These are phyloP conservation scores for Thaleichthys pacificus DNA, from an alignment of 2,797 vertebrate genomes.

Conservation along the genomic window DNA sequence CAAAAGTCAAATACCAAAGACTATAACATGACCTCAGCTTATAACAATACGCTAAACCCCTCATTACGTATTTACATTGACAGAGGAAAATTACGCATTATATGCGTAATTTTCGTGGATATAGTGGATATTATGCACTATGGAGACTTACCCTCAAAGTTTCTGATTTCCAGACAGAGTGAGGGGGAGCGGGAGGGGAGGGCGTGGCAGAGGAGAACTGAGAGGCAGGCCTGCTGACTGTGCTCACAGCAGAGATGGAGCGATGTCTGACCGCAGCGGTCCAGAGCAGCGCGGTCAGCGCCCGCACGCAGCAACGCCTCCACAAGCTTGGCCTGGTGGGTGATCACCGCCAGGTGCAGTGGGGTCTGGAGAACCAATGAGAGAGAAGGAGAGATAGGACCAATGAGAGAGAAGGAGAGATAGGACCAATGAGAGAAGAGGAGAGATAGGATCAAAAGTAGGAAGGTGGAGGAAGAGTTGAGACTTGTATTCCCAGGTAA, in stretches of 20 bases:
- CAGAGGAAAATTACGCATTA: background rate
- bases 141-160: slow-evolving; percentile 80
- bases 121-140: background rate
- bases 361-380: slow-evolving; percentile 75
- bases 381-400: background rate
- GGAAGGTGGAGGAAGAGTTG: background rate
- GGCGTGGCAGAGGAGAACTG: slow-evolving; percentile 65
- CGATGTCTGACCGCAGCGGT: slow-evolving; percentile 85
- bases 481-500: slow-evolving; percentile 35
- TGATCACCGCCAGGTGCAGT: slow-evolving; percentile 88
- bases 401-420: slow-evolving; percentile 5
- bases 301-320: slow-evolving; percentile 71
- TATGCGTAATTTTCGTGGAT: no score
- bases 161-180: slow-evolving; percentile 77
- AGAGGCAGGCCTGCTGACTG: slow-evolving; percentile 71
- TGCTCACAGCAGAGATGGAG: slow-evolving; percentile 88
- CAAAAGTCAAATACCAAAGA: background rate
- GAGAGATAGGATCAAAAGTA: background rate
- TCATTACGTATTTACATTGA: background rate
- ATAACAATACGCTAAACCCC: background rate
- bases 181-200: slow-evolving; percentile 21
- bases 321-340: slow-evolving; percentile 75
- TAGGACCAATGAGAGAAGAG: slow-evolving; percentile 1
- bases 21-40: background rate
- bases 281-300: slow-evolving; percentile 79